These are phyloP conservation scores for Litocranius walleri DNA, from an alignment of 2,113 vertebrate species.

Conservation along the genomic window DNA sequence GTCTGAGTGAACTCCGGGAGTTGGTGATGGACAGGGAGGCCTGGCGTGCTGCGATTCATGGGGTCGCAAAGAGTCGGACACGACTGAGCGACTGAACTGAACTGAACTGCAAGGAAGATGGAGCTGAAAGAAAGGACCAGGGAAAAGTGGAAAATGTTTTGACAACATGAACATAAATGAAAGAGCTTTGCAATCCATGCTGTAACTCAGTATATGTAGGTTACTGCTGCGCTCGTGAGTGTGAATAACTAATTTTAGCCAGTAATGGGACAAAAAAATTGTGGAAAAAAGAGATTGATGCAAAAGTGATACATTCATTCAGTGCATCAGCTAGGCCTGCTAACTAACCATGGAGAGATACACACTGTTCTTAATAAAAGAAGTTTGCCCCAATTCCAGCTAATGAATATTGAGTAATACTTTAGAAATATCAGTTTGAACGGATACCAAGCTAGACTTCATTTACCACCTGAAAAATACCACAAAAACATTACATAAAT, in stretches of 20 bases:
- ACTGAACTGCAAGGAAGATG: neutral
- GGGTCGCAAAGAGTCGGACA: too few relatives aligned
- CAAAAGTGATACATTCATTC: neutral
- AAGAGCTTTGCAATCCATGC: neutral
- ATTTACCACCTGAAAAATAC: conserved; percentile 26
- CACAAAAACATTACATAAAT: conserved; percentile 26
- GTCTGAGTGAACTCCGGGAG: too few relatives aligned
- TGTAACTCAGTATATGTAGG: neutral
- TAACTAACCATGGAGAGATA: neutral
- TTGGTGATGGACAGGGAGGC: too few relatives aligned
- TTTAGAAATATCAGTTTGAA: neutral
- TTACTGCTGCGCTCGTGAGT: neutral
- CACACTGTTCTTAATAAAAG: neutral
- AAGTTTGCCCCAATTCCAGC: neutral
- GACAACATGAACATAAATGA: neutral
- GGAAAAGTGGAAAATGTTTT: neutral
- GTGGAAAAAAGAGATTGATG: neutral
- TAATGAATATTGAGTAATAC: neutral
- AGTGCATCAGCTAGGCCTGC: neutral
- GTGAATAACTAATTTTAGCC: neutral
- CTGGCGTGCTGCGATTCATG: too few relatives aligned
- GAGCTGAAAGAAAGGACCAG: neutral
- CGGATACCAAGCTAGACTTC: neutral
- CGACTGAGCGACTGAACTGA: too few relatives aligned
- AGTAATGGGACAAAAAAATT: neutral